phyloP scores from a whole-genome alignment of 1,140 invertebrate species.

The Wasmannia auropunctata region DNA sequence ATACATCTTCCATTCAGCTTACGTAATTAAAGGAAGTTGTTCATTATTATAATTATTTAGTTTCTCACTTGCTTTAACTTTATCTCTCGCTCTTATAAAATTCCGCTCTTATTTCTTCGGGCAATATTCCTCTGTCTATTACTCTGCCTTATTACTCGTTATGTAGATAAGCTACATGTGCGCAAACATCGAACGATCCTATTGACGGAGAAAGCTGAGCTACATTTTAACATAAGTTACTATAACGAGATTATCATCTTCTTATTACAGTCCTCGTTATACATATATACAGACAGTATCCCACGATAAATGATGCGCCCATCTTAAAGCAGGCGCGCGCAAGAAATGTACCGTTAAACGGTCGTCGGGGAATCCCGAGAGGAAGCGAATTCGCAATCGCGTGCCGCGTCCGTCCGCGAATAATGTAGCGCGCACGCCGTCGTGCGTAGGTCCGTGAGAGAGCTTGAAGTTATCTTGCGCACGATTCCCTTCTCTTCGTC shows the following conservation, averaged over 20 bases:
- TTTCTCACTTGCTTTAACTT: background rate
- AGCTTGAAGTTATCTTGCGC: conserved; percentile 27
- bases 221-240: conserved; percentile 4
- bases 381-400: conserved; percentile 53
- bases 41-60: background rate
- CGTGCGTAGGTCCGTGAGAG: conserved; percentile 43
- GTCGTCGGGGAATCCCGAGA: conserved; percentile 7
- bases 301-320: conserved; percentile 18
- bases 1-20: background rate
- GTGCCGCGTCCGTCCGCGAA: conserved; percentile 41
- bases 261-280: background rate
- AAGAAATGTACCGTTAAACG: conserved; percentile 52
- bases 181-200: background rate
- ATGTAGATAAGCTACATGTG: background rate
- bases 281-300: background rate
- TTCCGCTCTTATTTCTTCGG: no score
- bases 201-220: background rate
- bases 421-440: conserved; percentile 44
- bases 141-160: background rate
- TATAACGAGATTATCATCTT: background rate
- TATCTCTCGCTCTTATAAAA: background rate
- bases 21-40: background rate
- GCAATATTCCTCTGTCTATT: background rate
- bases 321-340: conserved; percentile 34
- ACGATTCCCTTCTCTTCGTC: conserved; percentile 37